Conservation (phyloP, 2,113 vertebrate species). For the Sander vitreus region DNA sequence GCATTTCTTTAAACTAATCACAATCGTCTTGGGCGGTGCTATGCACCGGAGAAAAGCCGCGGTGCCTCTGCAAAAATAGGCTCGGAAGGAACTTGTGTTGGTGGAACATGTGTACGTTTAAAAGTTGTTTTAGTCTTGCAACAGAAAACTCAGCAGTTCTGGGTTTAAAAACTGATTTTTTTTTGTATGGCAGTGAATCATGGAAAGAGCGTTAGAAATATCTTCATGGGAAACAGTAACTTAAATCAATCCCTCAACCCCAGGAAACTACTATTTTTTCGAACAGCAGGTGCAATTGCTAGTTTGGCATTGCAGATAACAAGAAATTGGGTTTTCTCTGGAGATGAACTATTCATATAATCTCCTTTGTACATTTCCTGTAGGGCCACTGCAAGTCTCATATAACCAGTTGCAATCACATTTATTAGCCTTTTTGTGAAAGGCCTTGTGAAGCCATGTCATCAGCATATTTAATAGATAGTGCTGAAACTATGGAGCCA, state of each 20-base stretch:
- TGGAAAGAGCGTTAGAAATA: neutral
- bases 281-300: neutral
- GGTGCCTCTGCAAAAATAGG: too few relatives aligned
- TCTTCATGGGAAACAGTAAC: neutral
- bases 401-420: slow-evolving; percentile 1
- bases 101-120: too few relatives aligned
- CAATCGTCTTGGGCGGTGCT: too few relatives aligned
- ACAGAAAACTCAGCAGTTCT: neutral
- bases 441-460: slow-evolving; percentile 6
- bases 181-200: neutral
- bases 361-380: neutral
- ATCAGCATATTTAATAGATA: slow-evolving; percentile 29
- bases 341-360: neutral
- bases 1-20: too few relatives aligned
- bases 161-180: neutral
- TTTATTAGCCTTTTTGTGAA: slow-evolving; percentile 15
- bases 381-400: neutral
- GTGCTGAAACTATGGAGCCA: slow-evolving; percentile 10
- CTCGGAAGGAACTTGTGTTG: too few relatives aligned
- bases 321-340: neutral
- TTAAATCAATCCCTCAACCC: neutral
- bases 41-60: too few relatives aligned
- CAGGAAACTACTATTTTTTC: neutral
- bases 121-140: too few relatives aligned
- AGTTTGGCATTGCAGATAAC: neutral